These are phyloP conservation scores for Neofelis nebulosa DNA, from an alignment of 2,113 vertebrate genomes.

Conservation along the genomic window DNA sequence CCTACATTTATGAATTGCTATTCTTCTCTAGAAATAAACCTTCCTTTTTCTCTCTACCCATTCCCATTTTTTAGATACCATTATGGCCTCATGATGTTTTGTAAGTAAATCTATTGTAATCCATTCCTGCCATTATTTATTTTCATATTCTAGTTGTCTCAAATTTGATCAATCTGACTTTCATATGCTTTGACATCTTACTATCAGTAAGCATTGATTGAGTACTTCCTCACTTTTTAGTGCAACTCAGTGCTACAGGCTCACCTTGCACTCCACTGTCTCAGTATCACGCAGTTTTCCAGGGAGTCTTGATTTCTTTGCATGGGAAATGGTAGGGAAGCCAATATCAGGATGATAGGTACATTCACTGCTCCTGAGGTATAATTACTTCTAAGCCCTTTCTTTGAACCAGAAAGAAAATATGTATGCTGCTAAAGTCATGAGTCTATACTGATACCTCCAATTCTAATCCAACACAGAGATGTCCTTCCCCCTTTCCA, in stretches of 20 bases:
- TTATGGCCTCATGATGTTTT: not conserved
- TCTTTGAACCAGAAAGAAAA: not conserved
- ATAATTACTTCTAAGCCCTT: not conserved
- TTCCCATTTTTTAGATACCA: not conserved
- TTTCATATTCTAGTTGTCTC: not conserved
- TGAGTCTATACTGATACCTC: not conserved
- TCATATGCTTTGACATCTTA: not conserved
- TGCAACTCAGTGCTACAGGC: not conserved
- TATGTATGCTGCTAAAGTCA: not conserved
- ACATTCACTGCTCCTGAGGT: not conserved
- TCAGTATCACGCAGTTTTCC: not conserved
- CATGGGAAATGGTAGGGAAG: not conserved
- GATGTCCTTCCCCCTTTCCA: not conserved
- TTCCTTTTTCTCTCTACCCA: not conserved
- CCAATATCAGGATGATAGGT: not conserved
- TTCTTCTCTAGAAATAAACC: not conserved
- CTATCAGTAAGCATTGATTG: not conserved
- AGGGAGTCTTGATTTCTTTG: not conserved
- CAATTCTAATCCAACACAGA: not conserved
- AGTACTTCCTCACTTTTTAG: constrained; percentile 6
- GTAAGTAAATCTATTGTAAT: not conserved
- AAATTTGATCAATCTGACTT: not conserved
- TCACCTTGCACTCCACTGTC: not conserved
- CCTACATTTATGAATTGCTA: not conserved
- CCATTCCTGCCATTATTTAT: not conserved